These are phyloP conservation scores for Montipora cactus DNA, from an alignment of 64 coral and sea anemone species.

Conservation along the genomic window DNA sequence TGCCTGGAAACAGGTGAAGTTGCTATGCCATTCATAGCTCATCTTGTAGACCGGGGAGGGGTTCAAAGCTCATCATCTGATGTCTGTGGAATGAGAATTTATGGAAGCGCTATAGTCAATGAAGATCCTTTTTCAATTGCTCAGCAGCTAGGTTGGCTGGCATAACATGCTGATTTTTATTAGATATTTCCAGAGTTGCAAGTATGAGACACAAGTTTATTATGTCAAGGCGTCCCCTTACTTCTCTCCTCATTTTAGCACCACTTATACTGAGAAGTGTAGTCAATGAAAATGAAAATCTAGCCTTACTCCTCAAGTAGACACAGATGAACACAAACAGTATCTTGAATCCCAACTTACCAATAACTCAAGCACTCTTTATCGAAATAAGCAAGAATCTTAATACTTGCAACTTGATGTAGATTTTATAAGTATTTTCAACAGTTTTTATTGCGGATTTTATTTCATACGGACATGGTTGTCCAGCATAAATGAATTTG, in stretches of 20 bases:
- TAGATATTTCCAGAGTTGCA: no score
- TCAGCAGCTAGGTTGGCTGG: constrained; percentile 46
- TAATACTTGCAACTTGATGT: no score
- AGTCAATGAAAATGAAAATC: no score
- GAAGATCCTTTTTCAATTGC: constrained; percentile 80
- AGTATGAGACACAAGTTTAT: no score
- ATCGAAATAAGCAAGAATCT: no score
- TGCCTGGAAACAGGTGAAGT: constrained; percentile 35
- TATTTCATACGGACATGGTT: neutral
- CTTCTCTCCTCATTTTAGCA: no score
- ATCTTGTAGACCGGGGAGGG: constrained; percentile 77
- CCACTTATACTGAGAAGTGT: no score
- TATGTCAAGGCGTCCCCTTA: no score
- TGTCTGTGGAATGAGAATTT: constrained; percentile 85
- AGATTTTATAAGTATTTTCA: neutral
- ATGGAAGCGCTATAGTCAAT: constrained; percentile 83
- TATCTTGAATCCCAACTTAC: no score
- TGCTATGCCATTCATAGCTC: constrained; percentile 79
- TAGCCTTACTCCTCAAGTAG: no score
- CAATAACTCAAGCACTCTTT: no score
- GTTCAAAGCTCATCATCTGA: constrained; percentile 69
- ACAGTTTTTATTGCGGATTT: neutral
- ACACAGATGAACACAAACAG: no score
- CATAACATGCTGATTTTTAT: neutral
- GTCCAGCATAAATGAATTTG: neutral